Base-by-base conservation (phyloP, 1,140 invertebrate species). In the Drosophila lini region DNA sequence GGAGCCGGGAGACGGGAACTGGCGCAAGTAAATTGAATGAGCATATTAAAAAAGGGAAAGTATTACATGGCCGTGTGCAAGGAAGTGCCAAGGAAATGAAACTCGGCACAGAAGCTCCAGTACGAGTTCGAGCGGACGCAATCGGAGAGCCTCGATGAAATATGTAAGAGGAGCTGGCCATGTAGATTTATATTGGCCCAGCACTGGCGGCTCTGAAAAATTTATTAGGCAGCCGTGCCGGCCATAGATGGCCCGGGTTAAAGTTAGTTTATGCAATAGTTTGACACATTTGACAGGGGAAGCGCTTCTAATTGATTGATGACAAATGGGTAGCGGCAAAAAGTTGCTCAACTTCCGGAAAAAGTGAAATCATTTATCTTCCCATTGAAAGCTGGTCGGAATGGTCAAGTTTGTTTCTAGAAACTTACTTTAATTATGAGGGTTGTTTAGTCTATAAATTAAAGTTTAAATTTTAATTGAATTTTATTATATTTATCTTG, bases 1-100 rank as follows among this genome's bases (percentile, higher is more conserved):
- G 57, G 3, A 36, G 50, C 4, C 16, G 31, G 31, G 16, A 19
- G 31, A 8, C 16, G 56, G 52, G 22, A 36, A 52, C 34, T 31
- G 36, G 58, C 57, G 58, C 45, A 50, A 73, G 83, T 68, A 83
- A 88, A 89, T 88, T 88, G 83, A 89, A 88, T 89, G 77, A 83
- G 73, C 77, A 88, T 88, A 88, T 89, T 89, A 83, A 88, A 89
- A 83, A 74, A 77, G 84, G 60, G 70, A 83, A 80, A 74, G 80
- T 88, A 83, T 64, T 89, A 67, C 64, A 77, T 52, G 59, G 40
- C 28, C 50, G 36, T 57, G 45, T 68, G 48, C 68, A 74, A 74
- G 81, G 81, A 84, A 84, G 63, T 85, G 80, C 53, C 67, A 78
- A 88, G 84, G 80, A 89, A 88, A 78, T 83, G 75, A 63, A 64